Percentiles rank a stretch among this genome's conserved stretches.
These are phyloP conservation scores for Cryptomyrus ogoouensis DNA, from an alignment of 2,113 vertebrate species.

Conservation along the genomic window DNA sequence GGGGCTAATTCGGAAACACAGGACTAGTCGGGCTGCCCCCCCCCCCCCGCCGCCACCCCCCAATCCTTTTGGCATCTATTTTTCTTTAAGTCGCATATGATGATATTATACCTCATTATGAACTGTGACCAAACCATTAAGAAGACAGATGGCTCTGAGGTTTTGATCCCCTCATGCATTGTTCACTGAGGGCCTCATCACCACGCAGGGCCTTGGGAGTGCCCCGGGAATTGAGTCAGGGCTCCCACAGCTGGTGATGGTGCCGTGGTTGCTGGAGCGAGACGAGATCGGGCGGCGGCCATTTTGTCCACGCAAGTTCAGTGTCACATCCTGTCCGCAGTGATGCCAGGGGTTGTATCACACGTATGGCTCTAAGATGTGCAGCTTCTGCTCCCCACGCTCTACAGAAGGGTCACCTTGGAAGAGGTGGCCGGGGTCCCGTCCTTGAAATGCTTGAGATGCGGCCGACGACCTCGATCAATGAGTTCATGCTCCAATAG, in stretches of 20 bases:
- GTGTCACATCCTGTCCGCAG: neutral
- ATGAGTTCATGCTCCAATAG: neutral
- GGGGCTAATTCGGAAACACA: neutral
- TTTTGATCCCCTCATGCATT: conserved; percentile 33
- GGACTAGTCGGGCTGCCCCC: neutral
- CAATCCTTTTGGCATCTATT: conserved; percentile 32
- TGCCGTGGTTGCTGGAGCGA: neutral
- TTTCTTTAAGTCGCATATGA: conserved; percentile 34
- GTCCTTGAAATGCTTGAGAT: neutral
- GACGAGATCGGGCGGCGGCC: neutral
- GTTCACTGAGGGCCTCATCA: conserved; percentile 30
- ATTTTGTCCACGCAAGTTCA: neutral
- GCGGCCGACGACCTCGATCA: neutral
- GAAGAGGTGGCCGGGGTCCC: neutral
- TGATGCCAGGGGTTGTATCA: neutral
- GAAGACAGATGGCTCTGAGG: conserved; percentile 48
- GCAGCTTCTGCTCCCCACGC: neutral
- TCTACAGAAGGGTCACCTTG: neutral
- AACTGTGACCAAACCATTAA: conserved; percentile 55
- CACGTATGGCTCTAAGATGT: neutral
- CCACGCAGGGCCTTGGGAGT: conserved; percentile 39
- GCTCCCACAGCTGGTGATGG: neutral
- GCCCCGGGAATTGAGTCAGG: conserved; percentile 34
- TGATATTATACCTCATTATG: conserved; percentile 58
- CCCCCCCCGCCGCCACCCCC: neutral